Evolutionary conservation across 2,797 vertebrate species (phyloP), one percentile per base, ranked within the genome.

Genomic region (Danio albolineatus): DNA sequence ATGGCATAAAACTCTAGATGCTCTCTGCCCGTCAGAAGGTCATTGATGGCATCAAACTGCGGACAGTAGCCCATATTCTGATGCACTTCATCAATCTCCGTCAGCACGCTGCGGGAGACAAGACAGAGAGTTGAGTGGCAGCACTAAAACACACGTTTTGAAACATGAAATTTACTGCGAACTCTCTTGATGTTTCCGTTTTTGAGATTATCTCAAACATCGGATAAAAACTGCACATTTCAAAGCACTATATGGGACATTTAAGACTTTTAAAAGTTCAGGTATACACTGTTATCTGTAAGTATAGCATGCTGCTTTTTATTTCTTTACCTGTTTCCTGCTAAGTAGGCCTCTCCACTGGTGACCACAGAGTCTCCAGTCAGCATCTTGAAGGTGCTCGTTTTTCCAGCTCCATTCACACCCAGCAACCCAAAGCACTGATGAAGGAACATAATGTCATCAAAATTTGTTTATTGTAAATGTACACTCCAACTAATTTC

Each of bases 21-120:
- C 64, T 99, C 98, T 87, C 98, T 92, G 44, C 97, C 98, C 0
- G 97, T 99, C 87, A 99, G 88, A 28, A 28, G 28, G 28, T 28
- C 28, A 28, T 28, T 28, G 28, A 28, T 28, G 28, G 28, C 28
- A 28, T 99, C 97, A 4, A 99, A 99, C 91, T 99, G 98, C 39
- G 98, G 98, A 74, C 98, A 99, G 84, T 99, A 98, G 36, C 97
- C 98, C 97, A 99, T 98, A 89, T 97, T 98, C 92, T 96, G 97
- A 90, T 99, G 96, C 9, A 97, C 98, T 88, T 98, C 97, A 0
- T 96, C 90, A 21, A 98, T 99, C 85, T 98, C 92, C 62, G 93
- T 93, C 56, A 93, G 93, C 44, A 99, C 97, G 71, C 97, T 99
- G 86, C 7, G 83, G 49, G 16, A 17, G 61, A 44, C 78, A 54